phyloP scores from a whole-genome alignment of 2,797 vertebrate species.

The Clamator glandarius region DNA sequence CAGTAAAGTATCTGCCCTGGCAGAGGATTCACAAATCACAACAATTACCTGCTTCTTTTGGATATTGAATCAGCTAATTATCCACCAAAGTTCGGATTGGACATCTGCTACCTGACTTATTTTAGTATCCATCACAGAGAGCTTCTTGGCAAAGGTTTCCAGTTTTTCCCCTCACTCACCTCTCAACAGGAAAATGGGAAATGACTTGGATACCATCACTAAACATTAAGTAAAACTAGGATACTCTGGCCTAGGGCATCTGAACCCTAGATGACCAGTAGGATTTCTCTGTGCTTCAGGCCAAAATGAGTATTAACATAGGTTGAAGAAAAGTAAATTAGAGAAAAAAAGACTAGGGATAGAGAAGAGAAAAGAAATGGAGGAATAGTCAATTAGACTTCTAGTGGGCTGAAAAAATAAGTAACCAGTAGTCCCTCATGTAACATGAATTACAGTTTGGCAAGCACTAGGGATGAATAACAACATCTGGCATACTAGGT shows the following conservation, averaged over 20 bases:
- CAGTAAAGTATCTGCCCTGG: slow-evolving; percentile 69
- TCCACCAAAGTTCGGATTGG: slow-evolving; percentile 72
- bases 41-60: slow-evolving; percentile 77
- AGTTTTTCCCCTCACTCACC: slow-evolving; percentile 56
- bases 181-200: slow-evolving; percentile 56
- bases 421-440: slow-evolving; percentile 17
- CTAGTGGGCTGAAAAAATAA: slow-evolving; percentile 58
- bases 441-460: slow-evolving; percentile 68
- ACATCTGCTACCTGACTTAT: slow-evolving; percentile 77
- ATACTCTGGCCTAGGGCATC: slow-evolving; percentile 24
- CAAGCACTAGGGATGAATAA: slow-evolving; percentile 37
- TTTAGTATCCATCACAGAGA: slow-evolving; percentile 62
- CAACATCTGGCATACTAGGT: slow-evolving; percentile 74
- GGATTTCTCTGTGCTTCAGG: slow-evolving; percentile 6
- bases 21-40: slow-evolving; percentile 72
- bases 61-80: slow-evolving; percentile 74
- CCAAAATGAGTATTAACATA: not conserved
- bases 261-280: slow-evolving; percentile 19
- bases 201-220: slow-evolving; percentile 59
- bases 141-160: slow-evolving; percentile 67
- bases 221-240: slow-evolving; percentile 50
- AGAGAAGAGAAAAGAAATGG: not conserved
- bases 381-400: slow-evolving; percentile 24
- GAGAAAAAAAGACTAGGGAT: not conserved
- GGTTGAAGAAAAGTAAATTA: slow-evolving; percentile 31